These are phyloP conservation scores for Mechanitis mazaeus DNA, from an alignment of 2,888 invertebrate genomes.

Conservation along the genomic window DNA sequence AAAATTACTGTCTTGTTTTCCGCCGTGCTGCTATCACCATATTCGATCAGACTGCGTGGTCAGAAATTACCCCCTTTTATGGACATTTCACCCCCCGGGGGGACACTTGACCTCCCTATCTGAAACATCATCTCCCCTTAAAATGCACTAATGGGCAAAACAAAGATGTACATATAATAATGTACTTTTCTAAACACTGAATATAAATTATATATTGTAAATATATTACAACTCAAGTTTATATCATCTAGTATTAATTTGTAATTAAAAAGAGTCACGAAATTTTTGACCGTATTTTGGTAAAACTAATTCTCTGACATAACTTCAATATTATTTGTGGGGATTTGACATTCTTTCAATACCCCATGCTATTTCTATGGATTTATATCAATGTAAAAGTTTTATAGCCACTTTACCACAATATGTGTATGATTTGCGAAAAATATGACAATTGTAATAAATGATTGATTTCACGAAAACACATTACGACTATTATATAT, in stretches of 20 bases:
- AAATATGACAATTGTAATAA: conserved; percentile 24
- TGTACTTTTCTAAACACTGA: no score
- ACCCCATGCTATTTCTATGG: conserved; percentile 27
- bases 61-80: conserved; percentile 72
- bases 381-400: conserved; percentile 27
- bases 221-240: no score
- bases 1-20: conserved; percentile 73
- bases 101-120: conserved; percentile 74
- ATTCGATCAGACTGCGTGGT: conserved; percentile 71
- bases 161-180: conserved; percentile 36
- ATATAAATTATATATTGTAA: no score
- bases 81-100: conserved; percentile 71
- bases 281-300: no score
- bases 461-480: conserved; percentile 14
- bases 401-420: conserved; percentile 36
- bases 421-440: conserved; percentile 38
- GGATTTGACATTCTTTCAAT: neutral
- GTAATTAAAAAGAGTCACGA: no score
- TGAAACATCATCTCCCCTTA: conserved; percentile 75
- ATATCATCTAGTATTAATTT: no score
- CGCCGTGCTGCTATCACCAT: conserved; percentile 57
- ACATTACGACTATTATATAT: conserved; percentile 5
- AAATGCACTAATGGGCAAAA: conserved; percentile 66
- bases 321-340: no score
- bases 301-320: no score